Evolutionary conservation across 2,113 vertebrate genomes (phyloP).

Genomic region (Cricetomys ansorgei): DNA sequence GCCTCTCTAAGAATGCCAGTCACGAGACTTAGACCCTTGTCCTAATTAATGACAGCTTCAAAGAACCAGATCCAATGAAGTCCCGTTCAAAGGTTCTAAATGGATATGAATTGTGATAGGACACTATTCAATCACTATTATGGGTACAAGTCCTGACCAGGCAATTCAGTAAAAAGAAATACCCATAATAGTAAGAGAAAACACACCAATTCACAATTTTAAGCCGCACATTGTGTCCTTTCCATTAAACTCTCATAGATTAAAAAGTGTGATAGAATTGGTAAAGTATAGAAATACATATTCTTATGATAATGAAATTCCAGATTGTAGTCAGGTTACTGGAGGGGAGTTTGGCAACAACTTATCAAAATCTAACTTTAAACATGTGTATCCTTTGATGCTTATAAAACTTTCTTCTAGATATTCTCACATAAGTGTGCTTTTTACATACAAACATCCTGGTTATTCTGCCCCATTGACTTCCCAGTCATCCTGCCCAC

Average conservation of each 20-base stretch:
- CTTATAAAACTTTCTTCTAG: background rate
- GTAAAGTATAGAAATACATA: no score
- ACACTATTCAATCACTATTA: background rate
- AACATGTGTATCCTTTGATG: background rate
- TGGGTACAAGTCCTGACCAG: background rate
- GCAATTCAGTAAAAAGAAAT: background rate
- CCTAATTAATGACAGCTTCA: background rate
- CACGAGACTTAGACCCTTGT: background rate
- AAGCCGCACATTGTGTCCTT: no score
- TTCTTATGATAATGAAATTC: no score
- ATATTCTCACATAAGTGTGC: background rate
- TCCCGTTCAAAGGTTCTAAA: background rate
- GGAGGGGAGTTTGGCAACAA: background rate
- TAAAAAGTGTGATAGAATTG: background rate
- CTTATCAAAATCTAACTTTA: background rate
- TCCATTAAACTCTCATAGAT: background rate
- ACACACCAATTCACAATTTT: background rate
- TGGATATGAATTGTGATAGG: background rate
- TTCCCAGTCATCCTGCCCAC: background rate
- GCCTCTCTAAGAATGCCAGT: background rate
- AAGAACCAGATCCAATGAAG: background rate
- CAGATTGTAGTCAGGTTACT: background rate
- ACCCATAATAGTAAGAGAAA: background rate
- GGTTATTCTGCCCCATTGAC: rapidly evolving
- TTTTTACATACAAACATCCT: no score